phyloP scores from a whole-genome alignment of 2,888 invertebrate genomes.

The Acanthopleura granulata region DNA sequence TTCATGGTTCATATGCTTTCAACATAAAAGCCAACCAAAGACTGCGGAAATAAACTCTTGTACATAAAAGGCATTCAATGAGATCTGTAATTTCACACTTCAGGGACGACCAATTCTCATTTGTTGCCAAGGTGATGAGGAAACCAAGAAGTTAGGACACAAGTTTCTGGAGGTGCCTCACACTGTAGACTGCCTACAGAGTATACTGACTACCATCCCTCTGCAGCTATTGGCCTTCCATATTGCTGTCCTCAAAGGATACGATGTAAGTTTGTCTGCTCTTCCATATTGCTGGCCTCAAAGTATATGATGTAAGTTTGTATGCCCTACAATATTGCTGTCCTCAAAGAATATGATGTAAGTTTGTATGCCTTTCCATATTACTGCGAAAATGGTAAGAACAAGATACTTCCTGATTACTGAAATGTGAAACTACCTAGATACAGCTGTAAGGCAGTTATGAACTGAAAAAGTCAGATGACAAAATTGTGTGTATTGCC shows the following conservation, averaged over 20 bases:
- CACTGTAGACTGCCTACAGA: slow-evolving; percentile 95
- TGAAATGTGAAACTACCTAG: too few species aligned
- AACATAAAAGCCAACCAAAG: too few species aligned
- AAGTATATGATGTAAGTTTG: slow-evolving; percentile 89
- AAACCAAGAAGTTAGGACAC: slow-evolving; percentile 84
- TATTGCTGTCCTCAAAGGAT: slow-evolving; percentile 94
- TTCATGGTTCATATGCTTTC: too few species aligned
- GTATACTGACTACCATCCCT: slow-evolving; percentile 96
- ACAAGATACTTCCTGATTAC: too few species aligned
- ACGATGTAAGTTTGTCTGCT: slow-evolving; percentile 86
- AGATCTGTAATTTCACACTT: slow-evolving; percentile 27
- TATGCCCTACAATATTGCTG: slow-evolving; percentile 99
- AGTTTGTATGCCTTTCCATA: slow-evolving; percentile 89
- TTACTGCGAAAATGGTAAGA: too few species aligned
- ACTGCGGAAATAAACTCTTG: too few species aligned
- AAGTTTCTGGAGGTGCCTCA: slow-evolving; percentile 89
- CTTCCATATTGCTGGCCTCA: slow-evolving; percentile 96
- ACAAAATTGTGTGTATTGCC: too few species aligned
- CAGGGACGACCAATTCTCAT: slow-evolving; percentile 95
- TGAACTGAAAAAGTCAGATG: too few species aligned
- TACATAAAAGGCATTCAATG: background rate
- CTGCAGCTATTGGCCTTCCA: slow-evolving; percentile 98
- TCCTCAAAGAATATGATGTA: slow-evolving; percentile 92
- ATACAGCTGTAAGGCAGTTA: too few species aligned
- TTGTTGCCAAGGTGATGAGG: slow-evolving; percentile 92